phyloP scores from a whole-genome alignment of 2,113 vertebrate species.

The Thalassarche chlororhynchos region DNA sequence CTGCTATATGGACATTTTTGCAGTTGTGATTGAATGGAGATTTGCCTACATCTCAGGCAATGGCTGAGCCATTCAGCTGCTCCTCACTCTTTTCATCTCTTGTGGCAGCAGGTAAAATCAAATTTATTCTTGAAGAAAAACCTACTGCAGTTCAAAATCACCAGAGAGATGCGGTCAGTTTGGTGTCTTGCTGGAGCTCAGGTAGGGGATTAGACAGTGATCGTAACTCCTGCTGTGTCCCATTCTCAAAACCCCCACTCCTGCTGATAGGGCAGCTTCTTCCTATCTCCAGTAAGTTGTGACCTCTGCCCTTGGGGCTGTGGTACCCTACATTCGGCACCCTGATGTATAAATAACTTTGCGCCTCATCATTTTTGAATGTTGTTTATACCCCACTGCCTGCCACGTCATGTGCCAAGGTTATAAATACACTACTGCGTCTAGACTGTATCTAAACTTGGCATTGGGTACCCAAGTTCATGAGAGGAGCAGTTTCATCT shows the following conservation, averaged over 20 bases:
- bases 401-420: conserved; percentile 11
- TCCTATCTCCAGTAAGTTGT: background rate
- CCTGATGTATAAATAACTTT: conserved; percentile 13
- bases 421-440: conserved; percentile 64
- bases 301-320: background rate
- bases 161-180: background rate
- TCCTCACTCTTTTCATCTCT: background rate
- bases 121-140: background rate
- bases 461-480: background rate
- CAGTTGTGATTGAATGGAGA: background rate
- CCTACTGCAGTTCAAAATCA: background rate
- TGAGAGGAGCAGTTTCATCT: conserved; percentile 4
- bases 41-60: background rate
- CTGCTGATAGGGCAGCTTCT: background rate
- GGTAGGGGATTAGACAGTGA: background rate
- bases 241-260: background rate
- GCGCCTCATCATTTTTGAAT: background rate
- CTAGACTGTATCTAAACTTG: conserved; percentile 66
- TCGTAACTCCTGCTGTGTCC: background rate
- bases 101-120: background rate
- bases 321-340: background rate
- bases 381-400: conserved; percentile 58
- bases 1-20: background rate
- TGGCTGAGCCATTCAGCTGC: background rate
- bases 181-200: background rate